A percentile compares a stretch with the other conserved stretches of the same genome.
Conservation (phyloP, 2,797 vertebrate species). For the Natrix natrix region DNA sequence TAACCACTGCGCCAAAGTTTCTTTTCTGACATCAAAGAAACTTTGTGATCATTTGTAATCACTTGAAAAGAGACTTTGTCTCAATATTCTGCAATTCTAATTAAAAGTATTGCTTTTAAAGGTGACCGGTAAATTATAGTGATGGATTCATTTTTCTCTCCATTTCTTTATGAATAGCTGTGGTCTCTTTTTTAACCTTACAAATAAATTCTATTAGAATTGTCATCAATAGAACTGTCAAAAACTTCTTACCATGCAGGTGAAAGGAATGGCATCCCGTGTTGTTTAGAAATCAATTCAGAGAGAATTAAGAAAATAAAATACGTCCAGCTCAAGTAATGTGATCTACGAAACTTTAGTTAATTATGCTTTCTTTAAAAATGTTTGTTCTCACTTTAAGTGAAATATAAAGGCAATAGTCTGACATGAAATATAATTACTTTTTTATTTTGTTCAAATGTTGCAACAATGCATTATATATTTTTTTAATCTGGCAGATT, state of each 20-base stretch:
- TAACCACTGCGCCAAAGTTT: too few species aligned
- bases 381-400: constrained; percentile 37
- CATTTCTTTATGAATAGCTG: constrained; percentile 5
- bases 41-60: constrained; percentile 19
- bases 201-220: constrained; percentile 24
- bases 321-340: constrained; percentile 7
- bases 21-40: not conserved
- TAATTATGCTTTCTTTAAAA: constrained; percentile 30
- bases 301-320: not conserved
- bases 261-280: not conserved
- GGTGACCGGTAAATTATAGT: not conserved
- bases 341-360: not conserved
- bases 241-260: constrained; percentile 22
- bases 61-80: not conserved
- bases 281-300: not conserved
- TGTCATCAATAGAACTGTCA: constrained; percentile 20
- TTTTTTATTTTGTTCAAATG: constrained; percentile 53
- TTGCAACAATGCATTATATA: constrained; percentile 35
- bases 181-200: constrained; percentile 29
- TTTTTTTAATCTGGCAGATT: constrained; percentile 59
- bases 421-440: constrained; percentile 15
- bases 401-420: constrained; percentile 39
- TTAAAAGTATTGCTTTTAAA: constrained; percentile 21
- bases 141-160: not conserved
- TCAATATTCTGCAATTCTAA: constrained; percentile 17